Percentiles rank a stretch among this genome's conserved stretches.
phyloP scores from a whole-genome alignment of 2,888 invertebrate species.

The Hirtodrosophila duncani region DNA sequence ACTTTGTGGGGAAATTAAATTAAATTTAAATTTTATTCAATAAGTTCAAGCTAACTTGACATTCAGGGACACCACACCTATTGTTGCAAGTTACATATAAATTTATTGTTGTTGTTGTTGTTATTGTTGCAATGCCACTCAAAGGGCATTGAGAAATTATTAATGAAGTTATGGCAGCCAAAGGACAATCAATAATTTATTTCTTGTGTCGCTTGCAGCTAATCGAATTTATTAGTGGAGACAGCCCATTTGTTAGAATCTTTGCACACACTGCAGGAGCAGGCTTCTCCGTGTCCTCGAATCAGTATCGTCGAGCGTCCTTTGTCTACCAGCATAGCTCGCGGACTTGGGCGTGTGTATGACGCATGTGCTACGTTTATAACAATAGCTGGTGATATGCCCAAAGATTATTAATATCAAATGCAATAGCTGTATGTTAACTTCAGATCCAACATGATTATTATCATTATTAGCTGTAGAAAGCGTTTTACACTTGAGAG shows the following conservation, averaged over 20 bases:
- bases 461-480: too few relatives aligned
- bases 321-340: too few relatives aligned
- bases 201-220: conserved; percentile 43
- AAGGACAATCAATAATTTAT: conserved; percentile 39
- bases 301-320: neutral
- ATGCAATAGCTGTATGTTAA: too few relatives aligned
- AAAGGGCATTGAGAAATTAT: conserved; percentile 33
- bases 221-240: conserved; percentile 66
- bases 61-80: too few relatives aligned
- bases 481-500: too few relatives aligned
- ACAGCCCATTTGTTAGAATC: conserved; percentile 42
- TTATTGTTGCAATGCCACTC: neutral
- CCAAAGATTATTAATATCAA: too few relatives aligned
- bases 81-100: conserved; percentile 10
- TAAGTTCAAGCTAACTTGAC: too few relatives aligned
- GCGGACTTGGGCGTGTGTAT: conserved; percentile 6
- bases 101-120: conserved; percentile 3
- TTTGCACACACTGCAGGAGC: conserved; percentile 7
- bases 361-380: too few relatives aligned
- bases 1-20: too few relatives aligned
- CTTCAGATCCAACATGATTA: too few relatives aligned
- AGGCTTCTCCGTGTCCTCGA: conserved; percentile 2
- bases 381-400: too few relatives aligned
- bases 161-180: conserved; percentile 34
- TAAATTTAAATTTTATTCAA: too few relatives aligned